These are phyloP conservation scores for Neodiprion virginianus DNA, from an alignment of 1,140 invertebrate genomes.

Conservation along the genomic window DNA sequence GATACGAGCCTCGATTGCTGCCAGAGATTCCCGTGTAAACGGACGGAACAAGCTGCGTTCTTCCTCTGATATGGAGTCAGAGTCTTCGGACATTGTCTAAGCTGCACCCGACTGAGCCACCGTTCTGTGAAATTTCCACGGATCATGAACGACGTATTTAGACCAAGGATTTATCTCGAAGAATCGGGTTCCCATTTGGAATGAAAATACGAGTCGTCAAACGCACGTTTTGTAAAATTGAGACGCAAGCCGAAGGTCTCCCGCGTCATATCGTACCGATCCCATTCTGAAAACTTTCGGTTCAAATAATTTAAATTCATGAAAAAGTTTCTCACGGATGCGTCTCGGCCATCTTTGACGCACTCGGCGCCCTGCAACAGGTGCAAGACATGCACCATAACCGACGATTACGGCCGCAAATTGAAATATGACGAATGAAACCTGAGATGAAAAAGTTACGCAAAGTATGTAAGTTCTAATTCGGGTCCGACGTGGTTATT, in stretches of 20 bases:
- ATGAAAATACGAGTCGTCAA: neutral
- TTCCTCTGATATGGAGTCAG: constrained; percentile 89
- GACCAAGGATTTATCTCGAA: neutral
- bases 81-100: constrained; percentile 84
- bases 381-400: neutral
- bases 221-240: neutral
- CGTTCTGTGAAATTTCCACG: constrained; percentile 43
- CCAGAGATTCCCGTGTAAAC: constrained; percentile 96
- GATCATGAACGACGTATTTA: no score
- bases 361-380: no score
- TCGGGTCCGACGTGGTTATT: no score
- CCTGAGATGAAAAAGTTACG: no score
- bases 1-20: constrained; percentile 91
- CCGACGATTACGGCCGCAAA: neutral
- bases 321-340: neutral
- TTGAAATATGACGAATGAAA: neutral
- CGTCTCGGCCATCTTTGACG: no score
- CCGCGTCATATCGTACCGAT: no score
- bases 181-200: neutral
- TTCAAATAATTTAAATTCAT: no score
- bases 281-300: no score
- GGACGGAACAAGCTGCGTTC: constrained; percentile 95
- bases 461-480: no score
- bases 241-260: neutral
- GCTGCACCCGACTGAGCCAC: constrained; percentile 62